Evolutionary conservation across 2,888 invertebrate genomes (phyloP).

Genomic region (Gryllus longicercus): DNA sequence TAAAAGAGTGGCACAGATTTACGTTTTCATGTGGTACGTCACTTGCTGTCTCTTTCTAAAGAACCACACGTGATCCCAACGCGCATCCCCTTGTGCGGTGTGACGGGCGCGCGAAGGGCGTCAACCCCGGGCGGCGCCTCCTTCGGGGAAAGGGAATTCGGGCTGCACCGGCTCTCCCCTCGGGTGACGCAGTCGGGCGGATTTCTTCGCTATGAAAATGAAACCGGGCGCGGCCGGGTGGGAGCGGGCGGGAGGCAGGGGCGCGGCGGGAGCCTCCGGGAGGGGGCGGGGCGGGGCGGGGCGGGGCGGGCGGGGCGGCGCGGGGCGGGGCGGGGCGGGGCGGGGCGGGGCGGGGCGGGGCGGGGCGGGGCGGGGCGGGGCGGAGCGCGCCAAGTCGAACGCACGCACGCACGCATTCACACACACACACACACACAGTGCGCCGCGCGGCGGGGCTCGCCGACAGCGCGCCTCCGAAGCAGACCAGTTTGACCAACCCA

Average conservation of each 20-base stretch:
- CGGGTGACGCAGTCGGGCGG: too few relatives aligned
- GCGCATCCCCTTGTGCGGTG: too few relatives aligned
- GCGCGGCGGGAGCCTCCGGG: neutral
- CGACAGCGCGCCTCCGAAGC: constrained; percentile 27
- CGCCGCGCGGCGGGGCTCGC: neutral
- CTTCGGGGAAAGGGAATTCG: too few relatives aligned
- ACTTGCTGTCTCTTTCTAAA: too few relatives aligned
- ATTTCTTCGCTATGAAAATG: too few relatives aligned
- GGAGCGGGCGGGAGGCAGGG: neutral
- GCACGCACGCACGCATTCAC: neutral
- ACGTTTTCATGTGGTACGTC: too few relatives aligned
- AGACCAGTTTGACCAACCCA: constrained; percentile 30
- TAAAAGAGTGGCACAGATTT: too few relatives aligned
- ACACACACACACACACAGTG: neutral
- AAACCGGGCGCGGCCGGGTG: too few relatives aligned
- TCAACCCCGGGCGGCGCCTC: too few relatives aligned
- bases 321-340: neutral
- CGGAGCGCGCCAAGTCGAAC: neutral
- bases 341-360: neutral
- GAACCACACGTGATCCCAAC: too few relatives aligned
- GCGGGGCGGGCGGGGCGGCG: neutral
- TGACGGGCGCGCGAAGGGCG: too few relatives aligned
- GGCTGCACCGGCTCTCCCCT: too few relatives aligned
- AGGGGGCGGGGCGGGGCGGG: neutral
- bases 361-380: neutral